Percentiles rank a stretch among this genome's conserved stretches.
These are phyloP conservation scores for Argynnis bischoffii DNA, from an alignment of 2,888 invertebrate species.

Conservation along the genomic window DNA sequence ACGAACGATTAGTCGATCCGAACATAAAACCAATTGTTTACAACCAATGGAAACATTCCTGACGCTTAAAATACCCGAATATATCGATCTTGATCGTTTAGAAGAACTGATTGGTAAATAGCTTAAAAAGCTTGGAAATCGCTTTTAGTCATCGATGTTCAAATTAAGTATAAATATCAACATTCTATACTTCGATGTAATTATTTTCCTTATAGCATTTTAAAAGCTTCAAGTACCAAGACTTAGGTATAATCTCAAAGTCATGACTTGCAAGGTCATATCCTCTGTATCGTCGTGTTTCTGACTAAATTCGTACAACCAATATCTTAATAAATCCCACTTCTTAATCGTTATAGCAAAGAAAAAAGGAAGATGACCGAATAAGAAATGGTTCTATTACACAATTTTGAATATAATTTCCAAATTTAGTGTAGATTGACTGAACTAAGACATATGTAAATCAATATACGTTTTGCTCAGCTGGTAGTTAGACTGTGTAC, in stretches of 20 bases:
- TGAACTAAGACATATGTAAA: not conserved
- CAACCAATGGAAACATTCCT: constrained; percentile 41
- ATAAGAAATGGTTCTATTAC: too few relatives aligned
- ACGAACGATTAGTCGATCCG: constrained; percentile 49
- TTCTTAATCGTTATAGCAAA: too few relatives aligned
- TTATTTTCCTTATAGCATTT: not conserved
- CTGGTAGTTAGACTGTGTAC: not conserved
- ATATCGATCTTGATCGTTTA: constrained; percentile 22
- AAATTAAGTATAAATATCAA: constrained; percentile 8
- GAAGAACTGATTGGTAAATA: constrained; percentile 21
- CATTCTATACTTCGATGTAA: not conserved
- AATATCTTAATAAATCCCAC: too few relatives aligned
- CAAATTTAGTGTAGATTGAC: too few relatives aligned
- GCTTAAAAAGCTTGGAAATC: not conserved
- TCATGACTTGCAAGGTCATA: not conserved
- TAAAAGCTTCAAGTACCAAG: not conserved
- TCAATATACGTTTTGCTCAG: not conserved
- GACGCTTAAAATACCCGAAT: constrained; percentile 30
- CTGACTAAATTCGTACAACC: too few relatives aligned
- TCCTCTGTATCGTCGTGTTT: too few relatives aligned
- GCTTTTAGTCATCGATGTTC: constrained; percentile 16
- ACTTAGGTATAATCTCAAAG: not conserved
- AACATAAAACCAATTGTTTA: constrained; percentile 59
- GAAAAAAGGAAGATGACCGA: too few relatives aligned
- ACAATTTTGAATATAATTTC: too few relatives aligned